Percentiles rank a stretch among this genome's conserved stretches.
Evolutionary conservation across 2,797 vertebrate species (phyloP).

Genomic region (Morelia viridis): DNA sequence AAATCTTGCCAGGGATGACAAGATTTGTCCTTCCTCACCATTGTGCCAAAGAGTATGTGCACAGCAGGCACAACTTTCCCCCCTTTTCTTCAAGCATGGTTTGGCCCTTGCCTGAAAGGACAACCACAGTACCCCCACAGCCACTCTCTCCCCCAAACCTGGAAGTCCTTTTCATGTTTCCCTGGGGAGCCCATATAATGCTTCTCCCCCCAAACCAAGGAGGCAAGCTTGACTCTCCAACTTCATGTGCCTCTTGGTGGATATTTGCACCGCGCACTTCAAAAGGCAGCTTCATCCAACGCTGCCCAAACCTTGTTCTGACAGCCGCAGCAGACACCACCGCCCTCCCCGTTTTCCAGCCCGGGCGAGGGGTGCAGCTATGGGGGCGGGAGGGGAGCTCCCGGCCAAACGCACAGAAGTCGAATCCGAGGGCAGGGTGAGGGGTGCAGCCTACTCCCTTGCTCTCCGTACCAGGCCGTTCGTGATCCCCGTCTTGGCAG

Average conservation of each 20-base stretch:
- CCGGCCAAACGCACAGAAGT: neutral
- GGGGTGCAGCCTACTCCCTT: neutral
- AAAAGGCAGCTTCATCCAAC: neutral
- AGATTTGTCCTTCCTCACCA: neutral
- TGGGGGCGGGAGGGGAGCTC: slow-evolving; percentile 1
- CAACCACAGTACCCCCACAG: neutral
- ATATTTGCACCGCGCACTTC: neutral
- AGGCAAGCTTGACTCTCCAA: neutral
- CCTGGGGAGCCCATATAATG: neutral
- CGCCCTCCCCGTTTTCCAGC: slow-evolving; percentile 46
- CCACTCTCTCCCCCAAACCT: no score
- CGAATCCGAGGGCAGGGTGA: neutral
- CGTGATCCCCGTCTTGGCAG: slow-evolving; percentile 91
- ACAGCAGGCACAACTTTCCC: neutral
- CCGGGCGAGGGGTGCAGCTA: slow-evolving; percentile 77
- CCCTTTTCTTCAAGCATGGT: neutral
- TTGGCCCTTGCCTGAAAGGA: neutral
- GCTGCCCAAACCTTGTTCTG: neutral
- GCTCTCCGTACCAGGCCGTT: slow-evolving; percentile 85
- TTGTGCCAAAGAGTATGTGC: neutral
- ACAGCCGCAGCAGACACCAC: slow-evolving; percentile 68
- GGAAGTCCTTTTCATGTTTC: neutral
- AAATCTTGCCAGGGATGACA: neutral
- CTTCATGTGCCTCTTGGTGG: neutral
- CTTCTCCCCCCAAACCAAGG: neutral